These are phyloP conservation scores for Bombus fervidus DNA, from an alignment of 1,140 invertebrate species.

Conservation along the genomic window DNA sequence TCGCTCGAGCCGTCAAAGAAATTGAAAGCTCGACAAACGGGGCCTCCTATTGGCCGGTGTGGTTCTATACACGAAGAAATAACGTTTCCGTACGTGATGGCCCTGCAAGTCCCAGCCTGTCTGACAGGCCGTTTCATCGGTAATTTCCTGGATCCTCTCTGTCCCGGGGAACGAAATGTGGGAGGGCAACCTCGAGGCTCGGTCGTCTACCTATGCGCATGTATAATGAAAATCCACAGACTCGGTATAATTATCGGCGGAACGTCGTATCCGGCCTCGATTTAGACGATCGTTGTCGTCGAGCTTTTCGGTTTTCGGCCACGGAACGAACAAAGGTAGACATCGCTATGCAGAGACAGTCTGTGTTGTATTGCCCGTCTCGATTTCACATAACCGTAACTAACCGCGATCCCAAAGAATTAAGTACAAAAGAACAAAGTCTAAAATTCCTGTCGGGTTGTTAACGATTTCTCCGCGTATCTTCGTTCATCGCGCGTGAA, in stretches of 20 bases:
- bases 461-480: too few species aligned
- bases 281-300: constrained; percentile 62
- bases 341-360: background rate
- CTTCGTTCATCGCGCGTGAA: too few species aligned
- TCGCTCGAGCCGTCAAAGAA: background rate
- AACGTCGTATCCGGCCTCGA: constrained; percentile 71
- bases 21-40: background rate
- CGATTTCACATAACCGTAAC: background rate
- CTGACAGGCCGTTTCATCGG: constrained; percentile 37
- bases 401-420: too few species aligned
- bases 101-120: background rate
- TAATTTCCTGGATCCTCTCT: constrained; percentile 57
- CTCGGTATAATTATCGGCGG: constrained; percentile 71
- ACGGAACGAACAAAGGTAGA: background rate
- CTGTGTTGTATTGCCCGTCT: too few species aligned
- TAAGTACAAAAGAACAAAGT: too few species aligned
- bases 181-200: constrained; percentile 53
- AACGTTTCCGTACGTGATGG: constrained; percentile 11
- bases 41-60: background rate
- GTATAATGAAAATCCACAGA: constrained; percentile 72
- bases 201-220: constrained; percentile 48
- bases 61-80: background rate
- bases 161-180: constrained; percentile 39
- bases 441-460: too few species aligned
- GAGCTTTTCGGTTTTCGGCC: constrained; percentile 41